Evolutionary conservation across 1,140 invertebrate genomes (phyloP).

Genomic region (Choristoneura fumiferana): DNA sequence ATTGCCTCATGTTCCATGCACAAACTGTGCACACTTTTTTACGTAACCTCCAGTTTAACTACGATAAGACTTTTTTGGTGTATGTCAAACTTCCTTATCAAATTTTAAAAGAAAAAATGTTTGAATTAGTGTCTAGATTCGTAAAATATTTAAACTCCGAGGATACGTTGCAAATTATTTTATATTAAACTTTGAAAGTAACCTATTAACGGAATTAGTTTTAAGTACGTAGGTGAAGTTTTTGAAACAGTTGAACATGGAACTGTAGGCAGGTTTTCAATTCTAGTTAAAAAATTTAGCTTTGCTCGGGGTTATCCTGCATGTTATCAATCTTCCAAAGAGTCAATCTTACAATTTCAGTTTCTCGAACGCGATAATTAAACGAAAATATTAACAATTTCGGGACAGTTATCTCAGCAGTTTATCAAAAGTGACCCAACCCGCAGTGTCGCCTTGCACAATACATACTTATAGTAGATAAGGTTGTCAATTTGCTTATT

Average conservation of each 20-base stretch:
- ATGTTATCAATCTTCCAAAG: constrained; percentile 31
- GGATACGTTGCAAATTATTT: too few species aligned
- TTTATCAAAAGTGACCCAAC: constrained; percentile 35
- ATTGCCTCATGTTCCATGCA: too few species aligned
- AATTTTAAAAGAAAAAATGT: not conserved
- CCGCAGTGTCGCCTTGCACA: constrained; percentile 36
- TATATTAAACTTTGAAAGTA: too few species aligned
- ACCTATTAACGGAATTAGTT: too few species aligned
- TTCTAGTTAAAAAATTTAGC: not conserved
- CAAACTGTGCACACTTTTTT: not conserved
- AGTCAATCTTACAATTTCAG: constrained; percentile 29
- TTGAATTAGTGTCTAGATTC: not conserved
- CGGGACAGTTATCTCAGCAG: constrained; percentile 28
- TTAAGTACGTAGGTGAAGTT: too few species aligned
- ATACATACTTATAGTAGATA: constrained; percentile 37
- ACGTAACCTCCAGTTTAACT: not conserved
- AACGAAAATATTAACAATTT: constrained; percentile 33
- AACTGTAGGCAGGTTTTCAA: too few species aligned
- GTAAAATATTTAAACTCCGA: too few species aligned
- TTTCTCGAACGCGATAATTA: constrained; percentile 29
- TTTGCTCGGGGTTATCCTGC: constrained; percentile 31
- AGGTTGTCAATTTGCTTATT: constrained; percentile 38
- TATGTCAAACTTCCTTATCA: not conserved
- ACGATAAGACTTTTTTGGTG: constrained; percentile 13
- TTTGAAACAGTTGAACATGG: too few species aligned